Base-by-base conservation (phyloP, 2,113 vertebrate genomes). In the Tapirus terrestris region DNA sequence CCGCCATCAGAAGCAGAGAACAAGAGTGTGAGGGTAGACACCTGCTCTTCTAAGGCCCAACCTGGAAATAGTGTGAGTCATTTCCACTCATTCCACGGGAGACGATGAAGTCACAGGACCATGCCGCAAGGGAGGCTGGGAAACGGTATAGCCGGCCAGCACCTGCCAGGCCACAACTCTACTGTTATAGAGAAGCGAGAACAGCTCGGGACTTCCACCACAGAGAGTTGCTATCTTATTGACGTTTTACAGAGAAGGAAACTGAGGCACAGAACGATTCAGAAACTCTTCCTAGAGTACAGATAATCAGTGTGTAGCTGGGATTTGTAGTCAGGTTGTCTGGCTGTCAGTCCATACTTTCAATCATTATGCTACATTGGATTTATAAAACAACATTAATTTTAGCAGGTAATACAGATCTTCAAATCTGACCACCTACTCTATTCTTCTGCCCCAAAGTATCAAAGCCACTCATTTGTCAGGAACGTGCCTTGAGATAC, bases 131-230 rank as follows among this genome's bases (percentile, higher is more conserved):
- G 80, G 33, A 36, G 4, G 36, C 70, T 36, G 33, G 75, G 81
- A 21, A 82, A 10, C 12, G 8, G 14, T 5, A 5, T 2, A 61
- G 33, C 12, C 1, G 12, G 0, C 48, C 14, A 72, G 60, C 43
- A 17, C n/a, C 8, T 5, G 1, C 20, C 45, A 8, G 2, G 10
- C 36, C 43, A 2, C 1, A 3, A 2, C n/a, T 79, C 29, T 45
- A 4, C 84, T 58, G 2, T 8, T 0, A 8, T 3, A 13, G 53
- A 65, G 18, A 60, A 63, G 27, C 7, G 8, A 6, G 10, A 58
- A 39, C 29, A 76, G 27, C 76, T 7, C 2, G 45, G 7, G 20
- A 11, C 10, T 33, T 92, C 70, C 2, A 61, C 36, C 27, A n/a
- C 11, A 14, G 53, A 76, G 10, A 61, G 48, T 11, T 27, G 6